phyloP scores from a whole-genome alignment of 2,113 vertebrate species.

The Thamnaconus septentrionalis region DNA sequence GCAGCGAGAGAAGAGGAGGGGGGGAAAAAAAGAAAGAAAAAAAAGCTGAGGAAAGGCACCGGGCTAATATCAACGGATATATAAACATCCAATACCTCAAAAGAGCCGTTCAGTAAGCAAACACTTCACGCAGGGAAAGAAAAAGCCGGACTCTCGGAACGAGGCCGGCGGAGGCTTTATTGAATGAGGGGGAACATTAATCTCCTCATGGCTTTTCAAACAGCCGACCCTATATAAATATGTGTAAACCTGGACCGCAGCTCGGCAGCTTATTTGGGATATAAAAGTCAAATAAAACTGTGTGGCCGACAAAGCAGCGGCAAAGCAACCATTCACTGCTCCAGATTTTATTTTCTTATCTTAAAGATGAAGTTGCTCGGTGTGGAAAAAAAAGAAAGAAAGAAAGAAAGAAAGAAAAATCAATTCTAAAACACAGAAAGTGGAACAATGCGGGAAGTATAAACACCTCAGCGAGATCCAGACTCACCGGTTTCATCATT shows the following conservation, averaged over 20 bases:
- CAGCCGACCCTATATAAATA: slow-evolving; percentile 26
- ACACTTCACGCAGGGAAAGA: slow-evolving; percentile 31
- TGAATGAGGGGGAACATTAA: slow-evolving; percentile 9
- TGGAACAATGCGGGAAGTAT: no score
- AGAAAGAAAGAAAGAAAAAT: no score
- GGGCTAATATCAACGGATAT: slow-evolving; percentile 53
- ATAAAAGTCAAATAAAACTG: not conserved
- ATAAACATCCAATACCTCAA: slow-evolving; percentile 56
- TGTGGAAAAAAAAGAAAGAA: not conserved
- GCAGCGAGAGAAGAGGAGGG: not conserved
- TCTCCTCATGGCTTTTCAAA: slow-evolving; percentile 31
- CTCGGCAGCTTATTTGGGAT: slow-evolving; percentile 3
- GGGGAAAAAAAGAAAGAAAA: no score
- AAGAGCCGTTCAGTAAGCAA: slow-evolving; percentile 52
- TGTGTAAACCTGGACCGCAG: not conserved
- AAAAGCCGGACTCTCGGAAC: slow-evolving; percentile 30
- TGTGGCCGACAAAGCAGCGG: not conserved
- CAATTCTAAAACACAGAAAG: no score
- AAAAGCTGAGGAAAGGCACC: slow-evolving; percentile 5
- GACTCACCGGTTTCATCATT: no score
- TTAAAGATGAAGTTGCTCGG: not conserved
- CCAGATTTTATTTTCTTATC: not conserved
- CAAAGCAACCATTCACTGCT: not conserved
- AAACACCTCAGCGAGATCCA: no score
- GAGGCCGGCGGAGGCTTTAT: slow-evolving; percentile 31